Conservation (phyloP, 2,888 invertebrate genomes). For the Caradrina kadenii region DNA sequence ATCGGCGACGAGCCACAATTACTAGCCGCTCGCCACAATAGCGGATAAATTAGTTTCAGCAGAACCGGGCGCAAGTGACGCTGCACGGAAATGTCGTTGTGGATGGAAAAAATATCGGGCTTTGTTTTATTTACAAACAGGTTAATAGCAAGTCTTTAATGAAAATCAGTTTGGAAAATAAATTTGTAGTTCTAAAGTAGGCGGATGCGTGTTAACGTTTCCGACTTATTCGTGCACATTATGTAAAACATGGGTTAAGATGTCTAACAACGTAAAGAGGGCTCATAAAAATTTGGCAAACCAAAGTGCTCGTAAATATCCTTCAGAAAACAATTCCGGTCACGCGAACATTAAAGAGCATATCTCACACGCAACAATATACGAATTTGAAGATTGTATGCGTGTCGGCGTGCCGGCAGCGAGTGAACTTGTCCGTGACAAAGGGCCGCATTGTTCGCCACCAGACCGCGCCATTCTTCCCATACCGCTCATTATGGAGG, state of each 20-base stretch:
- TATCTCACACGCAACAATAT: constrained; percentile 47
- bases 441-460: constrained; percentile 62
- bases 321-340: constrained; percentile 45
- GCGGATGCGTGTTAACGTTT: constrained; percentile 9
- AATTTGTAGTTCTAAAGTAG: background rate
- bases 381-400: constrained; percentile 29
- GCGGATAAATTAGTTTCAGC: constrained; percentile 40
- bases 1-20: constrained; percentile 39
- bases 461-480: constrained; percentile 66
- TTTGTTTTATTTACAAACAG: constrained; percentile 7
- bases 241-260: constrained; percentile 16
- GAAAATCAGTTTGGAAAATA: background rate
- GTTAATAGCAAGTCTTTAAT: constrained; percentile 18
- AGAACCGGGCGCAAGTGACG: constrained; percentile 22
- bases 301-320: constrained; percentile 43
- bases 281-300: constrained; percentile 32
- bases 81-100: constrained; percentile 36
- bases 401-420: constrained; percentile 7
- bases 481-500: constrained; percentile 68
- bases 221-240: constrained; percentile 6
- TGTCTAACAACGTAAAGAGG: constrained; percentile 16
- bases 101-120: constrained; percentile 16
- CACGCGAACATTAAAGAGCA: constrained; percentile 30
- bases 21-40: constrained; percentile 32
- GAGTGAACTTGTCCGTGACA: constrained; percentile 61